Evolutionary conservation across 2,888 invertebrate species (phyloP), one percentile per base, ranked within the genome.

Genomic region (Synanthedon andrenaeformis): DNA sequence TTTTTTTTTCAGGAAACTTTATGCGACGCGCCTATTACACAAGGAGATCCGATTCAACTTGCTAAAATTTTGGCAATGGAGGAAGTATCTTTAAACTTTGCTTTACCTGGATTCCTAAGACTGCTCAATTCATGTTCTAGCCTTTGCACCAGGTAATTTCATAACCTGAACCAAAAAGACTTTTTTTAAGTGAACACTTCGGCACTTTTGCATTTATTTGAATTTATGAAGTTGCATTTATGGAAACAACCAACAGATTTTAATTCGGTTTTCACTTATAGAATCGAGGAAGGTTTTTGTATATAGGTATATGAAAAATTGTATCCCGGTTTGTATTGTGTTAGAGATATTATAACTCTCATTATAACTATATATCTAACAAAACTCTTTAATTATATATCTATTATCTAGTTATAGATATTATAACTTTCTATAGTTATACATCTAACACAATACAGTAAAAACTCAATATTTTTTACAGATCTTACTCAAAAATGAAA

Each of bases 11-110:
- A 81, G 80, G 69, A 61, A 35, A 64, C 60, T 54, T 65, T 76
- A 52, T 82, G 82, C 58, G 70, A 63, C 53, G 62, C 78, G 50
- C 55, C 69, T n/a, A 62, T 64, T 12, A 67, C 76, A 69, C 70
- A 66, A 49, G 62, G 62, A 4, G 76, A 82, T 56, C 80, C 81
- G 2, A 59, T 82, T 52, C 57, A 70, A 28, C 62, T 80, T 19
- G 66, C 82, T 23, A 77, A 77, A 62, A 57, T 58, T 14, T 57
- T 82, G 28, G 76, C 79, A 0, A 74, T 72, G 70, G 78, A 82
- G 52, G 71, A 72, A 50, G 72, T 70, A 2, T 67, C 75, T 0
- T 59, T 82, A 52, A 69, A 76, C 48, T 82, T 82, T 52, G 79
- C 79, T 3, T 57, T 82, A 42, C 76, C 80, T 19, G 76, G 73